Percentiles rank a stretch among this genome's conserved stretches.
phyloP scores from a whole-genome alignment of 2,113 vertebrate species.

The Apaloderma vittatum region DNA sequence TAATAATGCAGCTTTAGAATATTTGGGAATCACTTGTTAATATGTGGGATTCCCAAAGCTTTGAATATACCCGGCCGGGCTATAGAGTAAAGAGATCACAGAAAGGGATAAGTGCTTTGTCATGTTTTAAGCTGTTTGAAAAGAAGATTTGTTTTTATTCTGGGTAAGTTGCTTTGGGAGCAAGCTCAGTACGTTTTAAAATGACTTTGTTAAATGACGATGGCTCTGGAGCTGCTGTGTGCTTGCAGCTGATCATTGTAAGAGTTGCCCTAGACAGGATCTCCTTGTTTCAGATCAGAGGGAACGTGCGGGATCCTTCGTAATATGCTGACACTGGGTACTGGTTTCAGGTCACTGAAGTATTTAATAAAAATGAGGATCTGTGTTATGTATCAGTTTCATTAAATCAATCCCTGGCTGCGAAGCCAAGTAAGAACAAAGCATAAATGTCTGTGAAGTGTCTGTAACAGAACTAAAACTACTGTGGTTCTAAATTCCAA shows the following conservation, averaged over 20 bases:
- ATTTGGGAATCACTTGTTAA: not conserved
- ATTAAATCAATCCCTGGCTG: not conserved
- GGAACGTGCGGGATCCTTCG: not conserved
- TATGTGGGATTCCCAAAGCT: not conserved
- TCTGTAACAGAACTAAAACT: not conserved
- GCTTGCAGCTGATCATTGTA: accelerated
- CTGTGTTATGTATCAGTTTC: not conserved
- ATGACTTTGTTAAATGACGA: not conserved
- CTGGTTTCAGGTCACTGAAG: not conserved
- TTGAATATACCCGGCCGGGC: not conserved
- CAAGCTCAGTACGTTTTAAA: not conserved
- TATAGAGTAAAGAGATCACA: constrained; percentile 28
- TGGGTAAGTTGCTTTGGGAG: constrained; percentile 32
- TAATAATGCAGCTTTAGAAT: not conserved
- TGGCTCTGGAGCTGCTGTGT: not conserved
- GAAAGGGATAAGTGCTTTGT: constrained; percentile 30
- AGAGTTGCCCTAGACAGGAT: not conserved
- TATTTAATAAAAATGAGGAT: not conserved
- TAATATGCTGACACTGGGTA: not conserved
- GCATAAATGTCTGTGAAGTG: not conserved
- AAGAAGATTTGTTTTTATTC: constrained; percentile 63
- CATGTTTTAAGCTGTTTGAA: constrained; percentile 49
- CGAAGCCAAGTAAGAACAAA: not conserved
- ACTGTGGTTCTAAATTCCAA: not conserved
- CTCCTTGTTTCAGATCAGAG: not conserved